Evolutionary conservation across 2,888 invertebrate species (phyloP).

Genomic region (Ypsolopha scabrella): DNA sequence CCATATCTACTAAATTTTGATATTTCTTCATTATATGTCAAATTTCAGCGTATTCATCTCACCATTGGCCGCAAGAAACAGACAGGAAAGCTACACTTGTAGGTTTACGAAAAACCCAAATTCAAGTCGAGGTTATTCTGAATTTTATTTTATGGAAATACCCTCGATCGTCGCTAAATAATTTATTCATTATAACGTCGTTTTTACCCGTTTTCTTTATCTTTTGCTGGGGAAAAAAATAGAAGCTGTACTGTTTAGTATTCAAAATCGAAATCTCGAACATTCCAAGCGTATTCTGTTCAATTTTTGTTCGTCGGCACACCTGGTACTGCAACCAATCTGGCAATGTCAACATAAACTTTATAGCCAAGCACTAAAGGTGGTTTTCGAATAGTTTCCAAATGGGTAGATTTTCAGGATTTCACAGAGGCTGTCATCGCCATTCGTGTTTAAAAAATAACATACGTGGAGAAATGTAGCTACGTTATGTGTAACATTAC

Average conservation of each 20-base stretch:
- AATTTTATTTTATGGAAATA: background rate
- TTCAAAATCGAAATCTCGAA: constrained; percentile 13
- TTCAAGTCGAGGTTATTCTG: background rate
- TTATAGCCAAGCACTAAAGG: background rate
- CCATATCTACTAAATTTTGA: no score
- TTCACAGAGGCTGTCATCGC: background rate
- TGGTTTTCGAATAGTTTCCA: background rate
- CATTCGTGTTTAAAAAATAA: background rate
- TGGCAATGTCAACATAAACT: background rate
- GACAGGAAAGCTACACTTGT: no score
- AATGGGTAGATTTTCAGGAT: background rate
- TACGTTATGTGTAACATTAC: no score
- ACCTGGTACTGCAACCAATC: constrained; percentile 32
- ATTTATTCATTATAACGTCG: constrained; percentile 2
- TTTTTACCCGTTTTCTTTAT: constrained; percentile 2
- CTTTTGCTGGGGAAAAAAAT: background rate
- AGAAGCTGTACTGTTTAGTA: constrained; percentile 1
- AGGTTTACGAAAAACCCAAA: background rate
- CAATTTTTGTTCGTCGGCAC: constrained; percentile 39
- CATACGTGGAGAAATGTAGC: background rate
- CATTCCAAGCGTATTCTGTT: constrained; percentile 27
- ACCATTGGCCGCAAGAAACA: no score
- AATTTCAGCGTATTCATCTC: no score
- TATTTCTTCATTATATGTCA: no score
- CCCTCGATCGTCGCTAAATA: background rate